Base-by-base conservation (phyloP, 37 sponge, comb jelly and placozoan genomes). In the Tethya wilhelma region DNA sequence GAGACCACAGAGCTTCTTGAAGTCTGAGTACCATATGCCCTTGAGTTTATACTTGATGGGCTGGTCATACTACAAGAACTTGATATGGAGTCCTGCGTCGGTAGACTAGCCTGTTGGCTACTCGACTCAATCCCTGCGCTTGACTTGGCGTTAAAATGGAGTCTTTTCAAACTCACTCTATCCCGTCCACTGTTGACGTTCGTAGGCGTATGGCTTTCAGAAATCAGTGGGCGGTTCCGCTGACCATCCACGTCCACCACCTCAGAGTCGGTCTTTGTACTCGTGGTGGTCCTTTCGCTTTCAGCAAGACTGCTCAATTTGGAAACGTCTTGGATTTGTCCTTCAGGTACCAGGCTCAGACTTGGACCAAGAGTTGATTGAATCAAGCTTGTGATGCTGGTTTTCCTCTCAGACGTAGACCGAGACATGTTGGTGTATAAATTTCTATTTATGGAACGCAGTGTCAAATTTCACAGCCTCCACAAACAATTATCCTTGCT, bases 121-220 rank as follows among this genome's bases (percentile, higher is more conserved):
- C 46, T 63, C 43, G 72, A 81, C 1, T 2, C 32, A 38, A 60
- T 81, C 36, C 82, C 84, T 20, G 84, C 75, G 37, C 84, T 28
- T 11, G 75, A 41, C 55, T 83, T 75, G 22, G 57, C 64, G 68
- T 56, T 36, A 26, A 83, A 74, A 19, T 46, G 0, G 19, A 66
- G 75, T 12, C 38, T 28, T 38, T 11, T 38, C 9, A 23, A n/a
- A 11, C 60, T 44, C 22, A 8, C 56, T 74, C 71, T 43, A 14
- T 38, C 12, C 41, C 41, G n/a, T 17, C 40, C 11, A 23, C 29
- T 62, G 23, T 11, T 23, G 63, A 33, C 26, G 41, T 19, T 25
- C 46, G 69, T 34, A 67, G 69, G 7, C 6, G 72, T 7, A 44
- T 44, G 29, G 25, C 23, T 7, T 38, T 68, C 55, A 44, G 53